Evolutionary conservation across 2,797 vertebrate genomes (phyloP).

Genomic region (Monodelphis domestica): DNA sequence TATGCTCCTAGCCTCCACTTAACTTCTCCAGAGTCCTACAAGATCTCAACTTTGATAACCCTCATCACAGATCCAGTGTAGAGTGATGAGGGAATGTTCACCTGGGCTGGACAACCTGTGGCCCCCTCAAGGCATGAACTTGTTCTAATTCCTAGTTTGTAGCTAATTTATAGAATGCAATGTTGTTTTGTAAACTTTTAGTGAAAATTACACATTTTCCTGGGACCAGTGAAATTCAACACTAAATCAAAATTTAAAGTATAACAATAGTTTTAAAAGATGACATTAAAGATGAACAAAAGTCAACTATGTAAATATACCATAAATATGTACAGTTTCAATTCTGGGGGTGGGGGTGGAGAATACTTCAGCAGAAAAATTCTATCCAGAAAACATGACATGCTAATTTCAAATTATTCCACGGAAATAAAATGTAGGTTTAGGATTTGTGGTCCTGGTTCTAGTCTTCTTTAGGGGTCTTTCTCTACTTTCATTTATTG

Average conservation of each 20-base stretch:
- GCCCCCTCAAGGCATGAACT: neutral
- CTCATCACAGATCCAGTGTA: neutral
- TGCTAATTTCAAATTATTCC: conserved; percentile 44
- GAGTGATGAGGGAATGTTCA: neutral
- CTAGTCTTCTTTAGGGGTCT: conserved; percentile 14
- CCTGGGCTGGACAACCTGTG: neutral
- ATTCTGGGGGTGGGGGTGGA: neutral
- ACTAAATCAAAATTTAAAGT: neutral
- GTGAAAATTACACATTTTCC: neutral
- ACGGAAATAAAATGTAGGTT: conserved; percentile 34
- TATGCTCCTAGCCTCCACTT: neutral
- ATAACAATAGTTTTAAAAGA: neutral
- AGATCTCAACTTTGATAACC: neutral
- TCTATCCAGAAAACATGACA: conserved; percentile 15
- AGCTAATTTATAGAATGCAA: neutral
- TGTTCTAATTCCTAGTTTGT: neutral
- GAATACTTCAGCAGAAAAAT: conserved; percentile 9
- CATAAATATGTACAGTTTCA: neutral
- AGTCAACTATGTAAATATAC: neutral
- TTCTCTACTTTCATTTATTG: conserved; percentile 8
- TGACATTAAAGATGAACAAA: neutral
- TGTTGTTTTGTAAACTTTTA: neutral
- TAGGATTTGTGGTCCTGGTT: conserved; percentile 5
- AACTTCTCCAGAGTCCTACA: neutral
- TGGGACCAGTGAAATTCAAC: neutral